Evolutionary conservation across 1,140 invertebrate genomes (phyloP).

Genomic region (Scaptomyza pallida): DNA sequence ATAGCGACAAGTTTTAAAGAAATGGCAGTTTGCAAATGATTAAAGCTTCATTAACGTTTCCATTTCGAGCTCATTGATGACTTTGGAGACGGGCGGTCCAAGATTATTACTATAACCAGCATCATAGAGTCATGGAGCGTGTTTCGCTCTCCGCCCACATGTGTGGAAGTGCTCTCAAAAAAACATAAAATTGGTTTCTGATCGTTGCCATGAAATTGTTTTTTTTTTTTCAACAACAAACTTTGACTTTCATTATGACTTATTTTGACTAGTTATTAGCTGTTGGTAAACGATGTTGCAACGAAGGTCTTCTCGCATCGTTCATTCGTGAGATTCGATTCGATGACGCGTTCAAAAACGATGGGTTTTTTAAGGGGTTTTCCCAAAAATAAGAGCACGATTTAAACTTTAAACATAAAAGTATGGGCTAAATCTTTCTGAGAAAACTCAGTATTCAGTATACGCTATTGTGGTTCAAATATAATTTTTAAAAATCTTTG

Average conservation of each 20-base stretch:
- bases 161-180: constrained; percentile 22
- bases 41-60: constrained; percentile 13
- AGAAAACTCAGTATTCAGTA: not conserved
- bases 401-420: constrained; percentile 1
- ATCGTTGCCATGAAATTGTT: constrained; percentile 16
- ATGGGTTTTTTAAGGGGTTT: constrained; percentile 42
- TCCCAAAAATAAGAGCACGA: constrained; percentile 40
- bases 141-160: constrained; percentile 33
- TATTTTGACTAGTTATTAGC: constrained; percentile 38
- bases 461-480: not conserved
- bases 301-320: constrained; percentile 56
- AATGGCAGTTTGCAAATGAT: constrained; percentile 21
- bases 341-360: constrained; percentile 34
- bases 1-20: not conserved
- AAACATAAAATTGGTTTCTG: constrained; percentile 9
- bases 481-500: too few relatives aligned
- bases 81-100: constrained; percentile 14
- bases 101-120: constrained; percentile 7
- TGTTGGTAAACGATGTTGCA: constrained; percentile 51
- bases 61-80: constrained; percentile 28
- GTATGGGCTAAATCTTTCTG: not conserved
- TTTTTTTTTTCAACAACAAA: constrained; percentile 1
- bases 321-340: constrained; percentile 15
- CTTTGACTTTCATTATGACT: constrained; percentile 46
- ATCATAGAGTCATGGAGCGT: constrained; percentile 2